A percentile compares a stretch with the other conserved stretches of the same genome.
Conservation (phyloP, 2,888 invertebrate genomes). For the Nomada ruficornis region DNA sequence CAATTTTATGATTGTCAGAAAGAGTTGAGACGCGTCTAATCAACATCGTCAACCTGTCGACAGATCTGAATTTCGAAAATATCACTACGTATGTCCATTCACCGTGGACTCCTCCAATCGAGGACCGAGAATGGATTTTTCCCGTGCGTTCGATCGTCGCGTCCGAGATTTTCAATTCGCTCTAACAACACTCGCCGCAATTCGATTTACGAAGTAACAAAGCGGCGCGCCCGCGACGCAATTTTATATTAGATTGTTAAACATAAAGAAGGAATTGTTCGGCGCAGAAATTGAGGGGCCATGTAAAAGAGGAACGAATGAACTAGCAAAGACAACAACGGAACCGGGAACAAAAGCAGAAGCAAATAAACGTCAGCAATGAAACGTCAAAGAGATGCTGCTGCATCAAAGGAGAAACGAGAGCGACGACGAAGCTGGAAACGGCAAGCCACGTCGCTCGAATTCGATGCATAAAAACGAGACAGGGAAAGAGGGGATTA, state of each 20-base stretch:
- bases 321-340: background rate
- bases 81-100: background rate
- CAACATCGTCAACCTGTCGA: background rate
- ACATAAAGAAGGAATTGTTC: background rate
- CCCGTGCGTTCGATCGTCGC: too few species aligned
- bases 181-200: background rate
- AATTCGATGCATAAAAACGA: conserved; percentile 77
- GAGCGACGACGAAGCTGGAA: background rate
- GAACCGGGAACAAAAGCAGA: conserved; percentile 16
- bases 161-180: background rate
- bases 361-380: conserved; percentile 43
- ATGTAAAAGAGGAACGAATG: background rate
- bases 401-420: background rate
- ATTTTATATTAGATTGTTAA: conserved; percentile 22
- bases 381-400: conserved; percentile 24
- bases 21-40: too few species aligned
- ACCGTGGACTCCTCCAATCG: background rate
- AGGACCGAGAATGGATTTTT: background rate
- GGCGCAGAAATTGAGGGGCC: too few species aligned
- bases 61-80: background rate
- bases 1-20: too few species aligned
- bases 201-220: conserved; percentile 16
- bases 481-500: conserved; percentile 73
- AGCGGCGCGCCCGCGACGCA: background rate
- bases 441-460: conserved; percentile 44